Evolutionary conservation across 2,113 vertebrate species (phyloP).

Genomic region (Pseudonaja textilis): DNA sequence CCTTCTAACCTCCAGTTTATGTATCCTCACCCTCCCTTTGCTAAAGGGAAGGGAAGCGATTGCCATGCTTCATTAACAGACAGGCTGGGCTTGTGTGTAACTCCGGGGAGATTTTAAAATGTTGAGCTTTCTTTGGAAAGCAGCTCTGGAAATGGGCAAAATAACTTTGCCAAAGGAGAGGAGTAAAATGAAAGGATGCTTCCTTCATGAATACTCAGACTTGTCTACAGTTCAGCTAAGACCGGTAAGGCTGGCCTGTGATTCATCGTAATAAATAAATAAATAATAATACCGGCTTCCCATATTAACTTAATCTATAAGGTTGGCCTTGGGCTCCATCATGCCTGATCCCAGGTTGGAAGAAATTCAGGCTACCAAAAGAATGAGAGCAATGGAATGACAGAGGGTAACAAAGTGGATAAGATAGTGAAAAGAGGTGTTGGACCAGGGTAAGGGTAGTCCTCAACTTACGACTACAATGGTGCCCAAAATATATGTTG

Average conservation of each 20-base stretch:
- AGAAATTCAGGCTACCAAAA: neutral
- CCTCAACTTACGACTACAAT: neutral
- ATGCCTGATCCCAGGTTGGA: neutral
- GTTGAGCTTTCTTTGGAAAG: conserved; percentile 42
- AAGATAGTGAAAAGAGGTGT: neutral
- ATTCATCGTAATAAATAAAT: no score
- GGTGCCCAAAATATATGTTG: neutral
- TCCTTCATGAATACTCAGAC: neutral
- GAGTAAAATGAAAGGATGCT: neutral
- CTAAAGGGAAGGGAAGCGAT: conserved; percentile 46
- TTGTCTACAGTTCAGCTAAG: neutral
- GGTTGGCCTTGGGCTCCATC: neutral
- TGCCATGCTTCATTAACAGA: conserved; percentile 40
- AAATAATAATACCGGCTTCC: neutral
- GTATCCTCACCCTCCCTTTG: conserved; percentile 40
- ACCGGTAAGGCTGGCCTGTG: neutral
- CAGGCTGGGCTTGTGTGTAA: rapidly evolving
- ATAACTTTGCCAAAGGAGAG: conserved; percentile 20
- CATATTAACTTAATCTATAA: neutral
- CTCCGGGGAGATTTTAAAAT: conserved; percentile 37
- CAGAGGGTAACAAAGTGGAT: neutral
- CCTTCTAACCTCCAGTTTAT: conserved; percentile 38
- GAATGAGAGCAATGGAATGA: neutral
- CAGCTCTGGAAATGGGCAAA: conserved; percentile 21
- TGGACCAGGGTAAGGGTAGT: neutral